Evolutionary conservation across 2,888 invertebrate genomes (phyloP).

Genomic region (Tachina fera): DNA sequence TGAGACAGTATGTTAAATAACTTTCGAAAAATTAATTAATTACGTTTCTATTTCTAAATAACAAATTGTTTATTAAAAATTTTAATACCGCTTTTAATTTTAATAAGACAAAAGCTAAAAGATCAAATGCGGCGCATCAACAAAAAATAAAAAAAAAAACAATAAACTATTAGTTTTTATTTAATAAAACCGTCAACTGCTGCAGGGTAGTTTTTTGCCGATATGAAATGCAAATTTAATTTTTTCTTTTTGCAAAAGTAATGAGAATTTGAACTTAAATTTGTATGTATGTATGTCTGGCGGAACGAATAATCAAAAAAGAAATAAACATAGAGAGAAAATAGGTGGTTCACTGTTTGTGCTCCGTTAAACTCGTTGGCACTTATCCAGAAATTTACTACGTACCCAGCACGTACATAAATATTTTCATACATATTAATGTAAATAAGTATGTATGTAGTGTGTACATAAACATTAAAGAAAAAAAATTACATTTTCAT

Average conservation of each 20-base stretch:
- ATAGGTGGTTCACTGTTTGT: conserved; percentile 54
- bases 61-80: too few relatives aligned
- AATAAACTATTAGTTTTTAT: not conserved
- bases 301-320: not conserved
- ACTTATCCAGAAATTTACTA: conserved; percentile 68
- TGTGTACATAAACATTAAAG: conserved; percentile 25
- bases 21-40: too few relatives aligned
- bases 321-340: conserved; percentile 12
- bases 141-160: not conserved
- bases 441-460: not conserved
- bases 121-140: not conserved
- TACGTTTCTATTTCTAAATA: too few relatives aligned
- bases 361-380: conserved; percentile 70
- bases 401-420: conserved; percentile 29
- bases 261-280: conserved; percentile 51
- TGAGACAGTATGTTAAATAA: too few relatives aligned
- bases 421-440: not conserved
- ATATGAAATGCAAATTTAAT: conserved; percentile 11
- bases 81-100: too few relatives aligned
- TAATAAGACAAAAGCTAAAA: not conserved
- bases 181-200: not conserved
- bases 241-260: conserved; percentile 27
- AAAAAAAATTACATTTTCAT: not conserved
- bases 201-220: conserved; percentile 14
- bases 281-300: conserved; percentile 19